Base-by-base conservation (phyloP, 1,140 invertebrate species). In the Rhyacophila brunnea region DNA sequence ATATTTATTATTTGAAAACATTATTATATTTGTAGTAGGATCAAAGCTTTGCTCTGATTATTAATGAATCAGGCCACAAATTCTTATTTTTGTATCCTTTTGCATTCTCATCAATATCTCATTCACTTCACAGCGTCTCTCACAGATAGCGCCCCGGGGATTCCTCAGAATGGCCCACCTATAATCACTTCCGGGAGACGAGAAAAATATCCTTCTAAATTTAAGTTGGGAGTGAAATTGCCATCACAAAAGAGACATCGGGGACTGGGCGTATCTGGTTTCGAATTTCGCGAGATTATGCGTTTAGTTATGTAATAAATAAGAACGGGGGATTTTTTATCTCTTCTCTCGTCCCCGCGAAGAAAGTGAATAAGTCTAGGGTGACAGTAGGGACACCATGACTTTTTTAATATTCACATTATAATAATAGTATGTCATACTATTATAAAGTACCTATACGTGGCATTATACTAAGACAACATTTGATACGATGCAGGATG, bases 251-350 rank as follows among this genome's bases (percentile, higher is more conserved):
- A 59, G 57, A 59, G 57, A 48, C 62, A 56, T 58, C 47, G 32
- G 62, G 62, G 62, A 60, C 55, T 60, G 50, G 52, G 53, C 47
- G 58, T 52, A 54, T 64, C 62, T 60, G 57, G 62, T 64, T 60
- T 56, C 57, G 48, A 49, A 64, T 64, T 64, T 58, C 48, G 51
- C 53, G 62, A 59, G 56, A 60, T 64, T 64, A 60, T 64, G 62
- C 57, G 62, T 64, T 64, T 58, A 59, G 57, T 64, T 57, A 55
- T 58, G 62, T 51, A 55, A 64, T 64, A 64, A 64, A 64, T 64
- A 64, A 63, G 35, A 51, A 42, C 17, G 42, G 49, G 49, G 54
- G 46, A 35, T n/a, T 45, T 54, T 57, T 60, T 42, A 13, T 40
- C 38, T 53, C 38, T 13, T 19, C 38, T 40, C n/a, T 40, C n/a